These are phyloP conservation scores for Alouatta palliata DNA, from an alignment of 2,113 vertebrate species.

Conservation along the genomic window DNA sequence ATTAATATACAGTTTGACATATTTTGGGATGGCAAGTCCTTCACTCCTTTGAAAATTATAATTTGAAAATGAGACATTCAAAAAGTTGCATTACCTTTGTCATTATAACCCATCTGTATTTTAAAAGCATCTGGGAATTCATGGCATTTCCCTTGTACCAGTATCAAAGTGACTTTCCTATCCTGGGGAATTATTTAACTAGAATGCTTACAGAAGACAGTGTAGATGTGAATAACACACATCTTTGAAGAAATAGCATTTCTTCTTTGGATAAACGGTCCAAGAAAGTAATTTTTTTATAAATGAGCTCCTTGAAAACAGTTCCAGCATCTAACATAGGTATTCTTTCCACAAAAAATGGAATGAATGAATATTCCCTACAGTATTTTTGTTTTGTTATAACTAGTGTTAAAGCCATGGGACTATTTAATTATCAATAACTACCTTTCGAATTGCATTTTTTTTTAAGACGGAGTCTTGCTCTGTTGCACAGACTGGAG, in stretches of 20 bases:
- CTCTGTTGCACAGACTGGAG: too few relatives aligned
- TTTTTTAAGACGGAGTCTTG: too few relatives aligned
- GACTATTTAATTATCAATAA: neutral
- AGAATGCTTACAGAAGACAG: neutral
- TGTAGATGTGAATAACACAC: neutral
- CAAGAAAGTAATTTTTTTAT: neutral
- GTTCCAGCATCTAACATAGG: neutral
- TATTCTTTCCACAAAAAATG: neutral
- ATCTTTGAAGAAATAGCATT: neutral
- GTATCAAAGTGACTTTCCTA: neutral
- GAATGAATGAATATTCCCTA: neutral
- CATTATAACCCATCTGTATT: slow-evolving; percentile 49
- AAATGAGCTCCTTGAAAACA: slow-evolving; percentile 44
- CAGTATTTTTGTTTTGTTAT: neutral
- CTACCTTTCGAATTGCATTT: neutral
- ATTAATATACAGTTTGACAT: neutral
- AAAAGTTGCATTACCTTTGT: slow-evolving; percentile 62
- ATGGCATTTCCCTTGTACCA: slow-evolving; percentile 10
- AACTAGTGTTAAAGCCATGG: neutral
- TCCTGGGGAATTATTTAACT: neutral
- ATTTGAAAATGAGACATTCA: slow-evolving; percentile 60
- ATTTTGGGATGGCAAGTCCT: neutral
- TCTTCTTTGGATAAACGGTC: neutral
- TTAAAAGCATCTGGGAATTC: slow-evolving; percentile 15
- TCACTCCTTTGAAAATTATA: slow-evolving; percentile 1